A percentile compares a stretch with the other conserved stretches of the same genome.
phyloP scores from a whole-genome alignment of 1,140 invertebrate genomes.

The Caenorhabditis latens region DNA sequence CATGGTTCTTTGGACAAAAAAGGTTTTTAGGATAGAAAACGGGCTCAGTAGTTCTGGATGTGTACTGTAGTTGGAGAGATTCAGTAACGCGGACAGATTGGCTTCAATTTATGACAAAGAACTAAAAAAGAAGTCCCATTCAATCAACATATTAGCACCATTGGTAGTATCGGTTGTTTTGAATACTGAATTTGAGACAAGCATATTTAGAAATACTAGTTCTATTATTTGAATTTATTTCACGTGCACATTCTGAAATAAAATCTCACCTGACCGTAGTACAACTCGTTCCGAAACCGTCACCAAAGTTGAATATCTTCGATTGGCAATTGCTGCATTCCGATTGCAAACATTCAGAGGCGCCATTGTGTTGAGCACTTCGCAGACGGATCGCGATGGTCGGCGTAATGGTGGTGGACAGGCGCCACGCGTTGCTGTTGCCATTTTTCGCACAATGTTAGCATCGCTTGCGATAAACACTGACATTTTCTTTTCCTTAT shows the following conservation, averaged over 20 bases:
- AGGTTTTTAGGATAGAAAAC: no score
- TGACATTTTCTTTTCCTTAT: constrained; percentile 20
- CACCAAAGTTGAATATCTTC: constrained; percentile 31
- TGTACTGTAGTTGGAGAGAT: no score
- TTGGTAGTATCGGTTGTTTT: no score
- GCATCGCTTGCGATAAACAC: constrained; percentile 54
- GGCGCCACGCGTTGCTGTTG: constrained; percentile 52
- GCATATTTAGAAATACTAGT: no score
- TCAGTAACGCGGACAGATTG: no score
- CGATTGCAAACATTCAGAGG: constrained; percentile 54
- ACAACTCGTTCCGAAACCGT: constrained; percentile 39
- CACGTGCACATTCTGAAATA: neutral
- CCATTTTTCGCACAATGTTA: constrained; percentile 56
- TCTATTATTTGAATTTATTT: no score
- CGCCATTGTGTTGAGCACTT: constrained; percentile 55
- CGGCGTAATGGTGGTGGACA: constrained; percentile 54
- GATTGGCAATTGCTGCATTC: constrained; percentile 38
- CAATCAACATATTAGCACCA: no score
- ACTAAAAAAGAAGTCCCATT: no score
- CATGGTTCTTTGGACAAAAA: neutral
- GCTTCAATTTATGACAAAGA: no score
- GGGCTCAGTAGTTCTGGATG: no score
- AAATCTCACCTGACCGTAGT: neutral
- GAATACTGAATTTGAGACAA: no score
- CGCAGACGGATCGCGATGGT: constrained; percentile 54